Evolutionary conservation across 2,113 vertebrate species (phyloP).

Genomic region (Plecturocebus donacophilus): DNA sequence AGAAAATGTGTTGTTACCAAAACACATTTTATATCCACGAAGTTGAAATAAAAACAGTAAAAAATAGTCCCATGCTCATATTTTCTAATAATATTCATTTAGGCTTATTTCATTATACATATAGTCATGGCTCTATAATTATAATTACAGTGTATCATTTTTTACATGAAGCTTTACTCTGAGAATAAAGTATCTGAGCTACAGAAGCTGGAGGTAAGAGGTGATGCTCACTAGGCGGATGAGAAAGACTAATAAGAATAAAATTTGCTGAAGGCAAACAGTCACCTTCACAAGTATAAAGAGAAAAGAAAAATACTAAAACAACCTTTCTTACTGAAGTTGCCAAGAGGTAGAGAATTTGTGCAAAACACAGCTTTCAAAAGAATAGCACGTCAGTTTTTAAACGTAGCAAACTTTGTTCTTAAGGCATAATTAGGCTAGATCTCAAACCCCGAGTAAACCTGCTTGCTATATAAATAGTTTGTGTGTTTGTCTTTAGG

Average conservation of each 20-base stretch:
- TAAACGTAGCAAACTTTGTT: not conserved
- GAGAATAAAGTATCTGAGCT: slow-evolving; percentile 17
- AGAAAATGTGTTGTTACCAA: not conserved
- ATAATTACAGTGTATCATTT: not conserved
- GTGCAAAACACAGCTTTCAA: not conserved
- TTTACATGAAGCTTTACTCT: slow-evolving; percentile 27
- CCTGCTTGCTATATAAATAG: not conserved
- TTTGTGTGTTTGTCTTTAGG: not conserved
- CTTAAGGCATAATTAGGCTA: not conserved
- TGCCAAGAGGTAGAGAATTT: not conserved
- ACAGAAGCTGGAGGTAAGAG: slow-evolving; percentile 36
- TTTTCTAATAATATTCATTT: slow-evolving; percentile 24
- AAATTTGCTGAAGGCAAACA: slow-evolving; percentile 21
- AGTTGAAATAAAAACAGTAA: slow-evolving; percentile 31
- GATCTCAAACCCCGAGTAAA: not conserved
- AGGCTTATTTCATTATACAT: slow-evolving; percentile 19
- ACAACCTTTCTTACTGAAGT: not conserved
- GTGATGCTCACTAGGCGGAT: not conserved
- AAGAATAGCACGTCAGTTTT: not conserved
- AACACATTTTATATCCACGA: not conserved
- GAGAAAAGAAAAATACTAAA: not conserved
- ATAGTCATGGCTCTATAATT: not conserved
- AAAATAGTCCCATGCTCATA: slow-evolving; percentile 32
- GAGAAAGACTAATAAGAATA: slow-evolving; percentile 33
- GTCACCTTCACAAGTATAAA: slow-evolving; percentile 15